phyloP scores from a whole-genome alignment of 2,888 invertebrate species.

The Thymelicus acteon region DNA sequence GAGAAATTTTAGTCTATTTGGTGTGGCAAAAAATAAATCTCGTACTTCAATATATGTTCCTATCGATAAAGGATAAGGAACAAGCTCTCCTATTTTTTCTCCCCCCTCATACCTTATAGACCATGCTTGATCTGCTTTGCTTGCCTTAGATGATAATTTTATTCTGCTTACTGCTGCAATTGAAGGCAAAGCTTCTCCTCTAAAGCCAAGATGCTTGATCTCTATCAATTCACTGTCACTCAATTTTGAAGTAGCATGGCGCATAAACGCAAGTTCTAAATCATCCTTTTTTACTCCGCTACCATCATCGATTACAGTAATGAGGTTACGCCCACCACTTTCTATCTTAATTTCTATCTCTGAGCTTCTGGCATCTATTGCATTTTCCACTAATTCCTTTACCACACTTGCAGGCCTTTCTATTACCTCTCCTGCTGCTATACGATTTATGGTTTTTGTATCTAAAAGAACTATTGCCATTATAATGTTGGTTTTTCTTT shows the following conservation, averaged over 20 bases:
- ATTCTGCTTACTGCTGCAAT: constrained; percentile 20
- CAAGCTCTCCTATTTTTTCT: constrained; percentile 17
- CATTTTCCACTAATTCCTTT: no score
- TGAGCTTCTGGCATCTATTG: no score
- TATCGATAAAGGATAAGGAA: constrained; percentile 4
- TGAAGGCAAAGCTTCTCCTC: no score
- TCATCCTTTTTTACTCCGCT: no score
- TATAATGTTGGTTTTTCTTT: no score
- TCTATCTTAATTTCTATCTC: no score
- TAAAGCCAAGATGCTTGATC: constrained; percentile 18
- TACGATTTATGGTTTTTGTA: constrained; percentile 8
- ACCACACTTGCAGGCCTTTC: no score
- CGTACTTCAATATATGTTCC: constrained; percentile 10
- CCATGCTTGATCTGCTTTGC: constrained; percentile 14
- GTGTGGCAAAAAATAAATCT: constrained; percentile 7
- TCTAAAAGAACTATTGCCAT: no score
- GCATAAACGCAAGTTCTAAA: constrained; percentile 21
- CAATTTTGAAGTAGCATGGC: constrained; percentile 19
- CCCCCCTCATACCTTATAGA: constrained; percentile 19
- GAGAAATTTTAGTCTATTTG: no score
- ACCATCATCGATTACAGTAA: no score
- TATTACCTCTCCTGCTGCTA: no score
- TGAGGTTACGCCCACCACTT: no score
- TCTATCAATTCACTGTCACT: constrained; percentile 17
- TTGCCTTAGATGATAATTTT: constrained; percentile 19